Base-by-base conservation (phyloP, 1,140 invertebrate species). In the Pseudobourletiella spinata region DNA sequence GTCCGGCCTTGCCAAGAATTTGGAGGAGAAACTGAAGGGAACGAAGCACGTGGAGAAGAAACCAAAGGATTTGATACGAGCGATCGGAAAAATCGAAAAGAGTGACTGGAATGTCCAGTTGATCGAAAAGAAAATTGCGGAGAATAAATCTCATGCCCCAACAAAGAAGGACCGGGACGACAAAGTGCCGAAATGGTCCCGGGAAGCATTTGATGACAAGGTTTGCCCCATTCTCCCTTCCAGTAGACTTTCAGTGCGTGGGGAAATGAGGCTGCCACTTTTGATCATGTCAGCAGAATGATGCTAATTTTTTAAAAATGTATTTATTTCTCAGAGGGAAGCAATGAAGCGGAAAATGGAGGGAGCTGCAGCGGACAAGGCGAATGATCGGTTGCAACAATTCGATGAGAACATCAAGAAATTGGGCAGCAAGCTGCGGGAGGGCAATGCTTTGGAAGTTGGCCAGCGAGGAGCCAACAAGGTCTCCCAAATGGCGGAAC, bases 31-130 rank as follows among this genome's bases (percentile, higher is more conserved):
- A 74, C 74, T 84, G 30, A 74, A 80, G 69, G 77, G 85, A 1
- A 74, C 79, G 0, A 75, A 78, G 4, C 50, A 59, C 26, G 32
- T 52, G 1, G 82, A 87, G 1, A 88, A 88, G 69, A 92, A 91
- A 73, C 89, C 88, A 1, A 88, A 86, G 76, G 90, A 92, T 76
- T 77, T 94, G 46, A 79, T 89, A 72, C 79, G 90, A 57, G 87
- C 89, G 20, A 91, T 94, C 63, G 90, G 83, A 77, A 91, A 90
- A 78, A 89, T 95, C 57, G 88, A 92, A 71, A 86, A 86, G 65
- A 87, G 83, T 43, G 91, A 95, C 76, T 95, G 91, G 91, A 92
- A 94, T 75, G 83, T 94, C 2, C 87, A 88, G 65, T 84, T 89
- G 73, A 90, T 94, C 25, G 89, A 93, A 71, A 87, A 90, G 70